Evolutionary conservation across 2,888 invertebrate genomes (phyloP), one percentile per base, ranked within the genome.

Genomic region (Cephus pulcher): DNA sequence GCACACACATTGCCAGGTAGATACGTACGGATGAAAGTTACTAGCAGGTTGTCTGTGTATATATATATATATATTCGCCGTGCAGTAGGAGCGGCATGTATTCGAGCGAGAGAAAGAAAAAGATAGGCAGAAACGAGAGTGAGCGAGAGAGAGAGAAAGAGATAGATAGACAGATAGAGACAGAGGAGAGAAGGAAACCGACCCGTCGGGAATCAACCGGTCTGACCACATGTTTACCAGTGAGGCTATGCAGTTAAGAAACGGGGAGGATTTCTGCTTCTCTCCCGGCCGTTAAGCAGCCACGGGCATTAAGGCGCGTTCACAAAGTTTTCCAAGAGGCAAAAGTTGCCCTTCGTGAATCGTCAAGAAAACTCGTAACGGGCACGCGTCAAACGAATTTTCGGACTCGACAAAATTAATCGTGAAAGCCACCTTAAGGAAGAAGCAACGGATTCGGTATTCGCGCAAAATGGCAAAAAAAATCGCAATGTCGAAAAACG

Each of bases 151-250:
- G 75, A 75, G 2, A 75, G 2, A 73, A 70, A 79, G 73, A 71
- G 78, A 75, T 73, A 74, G 2, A 73, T n/a, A 40, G 71, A 73
- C 69, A 33, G 32, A 74, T n/a, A 34, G 35, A 35, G 35, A 35
- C 15, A 33, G 30, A 71, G 30, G 30, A 70, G 71, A 71, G 71
- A 71, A 33, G 71, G 32, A 71, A 32, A 71, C 71, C 71, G 71
- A 34, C 69, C 30, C 40, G 68, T 84, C 32, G 84, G 80, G 83
- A 85, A 84, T 84, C 86, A 87, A 89, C 89, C 89, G 89, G 89
- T 89, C 84, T 88, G 84, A 89, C 89, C 89, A 84, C 89, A 89
- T 89, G 88, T 85, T 89, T 89, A 86, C 84, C 85, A 78, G 82
- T 80, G 82, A 86, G 87, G 86, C 85, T 56, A 56, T 56, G 23